Conservation (phyloP, 2,797 vertebrate species). For the Mormyrus proboscirostris region DNA sequence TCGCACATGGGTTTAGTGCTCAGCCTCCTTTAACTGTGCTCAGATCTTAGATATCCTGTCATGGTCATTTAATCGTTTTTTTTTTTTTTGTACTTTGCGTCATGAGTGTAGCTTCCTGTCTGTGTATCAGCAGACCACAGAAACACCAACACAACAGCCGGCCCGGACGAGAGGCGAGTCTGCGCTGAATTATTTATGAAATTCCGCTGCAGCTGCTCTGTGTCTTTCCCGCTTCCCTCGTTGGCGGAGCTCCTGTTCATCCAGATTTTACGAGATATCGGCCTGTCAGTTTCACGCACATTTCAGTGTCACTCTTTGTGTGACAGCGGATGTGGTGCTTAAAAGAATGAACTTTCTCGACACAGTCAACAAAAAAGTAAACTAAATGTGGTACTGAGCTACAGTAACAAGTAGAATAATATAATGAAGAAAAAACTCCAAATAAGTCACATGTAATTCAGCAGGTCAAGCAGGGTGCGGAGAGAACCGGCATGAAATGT, state of each 20-base stretch:
- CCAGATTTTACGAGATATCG: neutral
- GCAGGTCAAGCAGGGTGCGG: neutral
- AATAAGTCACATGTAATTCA: neutral
- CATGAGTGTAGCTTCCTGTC: constrained; percentile 16
- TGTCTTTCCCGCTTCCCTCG: neutral
- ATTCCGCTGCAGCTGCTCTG: constrained; percentile 1
- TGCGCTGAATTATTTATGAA: neutral
- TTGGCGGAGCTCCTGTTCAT: neutral
- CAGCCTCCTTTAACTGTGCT: neutral
- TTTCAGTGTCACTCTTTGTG: neutral
- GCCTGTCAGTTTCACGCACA: neutral
- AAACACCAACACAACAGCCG: constrained; percentile 6
- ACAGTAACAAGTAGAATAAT: neutral
- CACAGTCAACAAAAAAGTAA: neutral
- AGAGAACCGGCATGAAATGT: neutral
- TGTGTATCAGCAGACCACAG: constrained; percentile 18
- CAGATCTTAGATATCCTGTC: constrained; percentile 19
- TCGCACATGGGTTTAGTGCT: neutral
- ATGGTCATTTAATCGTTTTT: constrained; percentile 26
- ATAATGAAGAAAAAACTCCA: neutral
- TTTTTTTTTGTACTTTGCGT: neutral
- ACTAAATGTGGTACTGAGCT: neutral
- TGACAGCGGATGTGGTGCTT: neutral
- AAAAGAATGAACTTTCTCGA: neutral
- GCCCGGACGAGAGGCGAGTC: neutral